Percentiles rank a stretch among this genome's conserved stretches.
Evolutionary conservation across 2,797 vertebrate species (phyloP).

Genomic region (Crypturellus tataupa): DNA sequence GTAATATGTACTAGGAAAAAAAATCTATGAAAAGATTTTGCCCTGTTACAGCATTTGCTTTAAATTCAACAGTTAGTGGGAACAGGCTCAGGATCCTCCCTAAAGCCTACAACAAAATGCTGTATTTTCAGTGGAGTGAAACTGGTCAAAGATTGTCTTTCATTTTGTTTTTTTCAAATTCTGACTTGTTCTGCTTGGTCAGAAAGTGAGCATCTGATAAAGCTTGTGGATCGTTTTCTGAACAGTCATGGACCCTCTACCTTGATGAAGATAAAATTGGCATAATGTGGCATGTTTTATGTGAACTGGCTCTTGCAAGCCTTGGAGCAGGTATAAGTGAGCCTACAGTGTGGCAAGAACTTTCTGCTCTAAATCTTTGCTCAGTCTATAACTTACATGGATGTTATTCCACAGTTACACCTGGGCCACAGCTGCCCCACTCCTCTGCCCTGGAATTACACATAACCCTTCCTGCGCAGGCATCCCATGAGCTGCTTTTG

Average conservation of each 20-base stretch:
- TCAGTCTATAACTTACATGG: accelerated
- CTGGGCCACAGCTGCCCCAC: not conserved
- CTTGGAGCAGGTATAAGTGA: not conserved
- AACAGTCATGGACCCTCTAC: not conserved
- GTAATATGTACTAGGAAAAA: not conserved
- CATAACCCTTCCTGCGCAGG: not conserved
- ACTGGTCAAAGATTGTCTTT: not conserved
- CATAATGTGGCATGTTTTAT: accelerated
- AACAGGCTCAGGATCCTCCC: not conserved
- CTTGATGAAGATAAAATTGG: not conserved
- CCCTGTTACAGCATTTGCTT: accelerated
- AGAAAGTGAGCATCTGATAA: accelerated
- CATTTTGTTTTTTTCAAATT: not conserved
- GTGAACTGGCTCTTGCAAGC: not conserved
- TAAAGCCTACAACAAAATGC: not conserved
- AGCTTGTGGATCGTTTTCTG: not conserved
- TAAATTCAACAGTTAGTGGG: not conserved
- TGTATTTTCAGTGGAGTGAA: not conserved
- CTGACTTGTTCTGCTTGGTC: not conserved
- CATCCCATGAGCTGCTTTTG: not conserved
- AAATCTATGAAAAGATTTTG: not conserved
- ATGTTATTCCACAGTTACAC: accelerated
- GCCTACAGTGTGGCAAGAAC: not conserved
- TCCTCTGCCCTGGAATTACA: accelerated
- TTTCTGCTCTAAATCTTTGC: not conserved